phyloP scores from a whole-genome alignment of 2,797 vertebrate species.

The Catostomus latipinnis region DNA sequence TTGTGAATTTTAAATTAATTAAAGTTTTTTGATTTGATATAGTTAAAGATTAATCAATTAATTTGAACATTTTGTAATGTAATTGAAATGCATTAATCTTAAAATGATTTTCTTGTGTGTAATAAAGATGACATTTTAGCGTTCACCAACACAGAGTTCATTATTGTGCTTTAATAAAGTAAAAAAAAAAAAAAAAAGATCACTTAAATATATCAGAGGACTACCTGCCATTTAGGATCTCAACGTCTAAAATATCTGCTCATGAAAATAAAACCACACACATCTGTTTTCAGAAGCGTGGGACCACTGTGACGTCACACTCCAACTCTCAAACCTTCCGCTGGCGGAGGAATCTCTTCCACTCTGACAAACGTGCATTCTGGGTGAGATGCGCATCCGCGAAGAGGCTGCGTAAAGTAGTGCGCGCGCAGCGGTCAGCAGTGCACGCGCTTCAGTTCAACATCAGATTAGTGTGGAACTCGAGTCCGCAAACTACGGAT shows the following conservation, averaged over 20 bases:
- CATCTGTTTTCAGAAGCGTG: neutral
- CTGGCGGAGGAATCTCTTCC: constrained; percentile 51
- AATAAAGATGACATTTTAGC: too few relatives aligned
- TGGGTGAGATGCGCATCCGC: constrained; percentile 36
- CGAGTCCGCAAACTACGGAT: constrained; percentile 62
- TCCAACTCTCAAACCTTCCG: neutral
- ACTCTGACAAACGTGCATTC: constrained; percentile 52
- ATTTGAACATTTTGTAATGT: too few relatives aligned
- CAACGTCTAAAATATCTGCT: neutral
- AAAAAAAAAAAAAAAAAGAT: too few relatives aligned
- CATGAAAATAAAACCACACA: neutral
- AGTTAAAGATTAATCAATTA: too few relatives aligned
- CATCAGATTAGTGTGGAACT: constrained; percentile 52
- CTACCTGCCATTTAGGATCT: too few relatives aligned
- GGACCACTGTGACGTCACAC: constrained; percentile 17
- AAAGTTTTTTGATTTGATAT: too few relatives aligned
- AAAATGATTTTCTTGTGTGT: too few relatives aligned
- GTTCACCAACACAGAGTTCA: too few relatives aligned
- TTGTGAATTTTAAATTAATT: too few relatives aligned
- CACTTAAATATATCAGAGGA: too few relatives aligned
- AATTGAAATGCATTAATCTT: too few relatives aligned
- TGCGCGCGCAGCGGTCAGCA: constrained; percentile 32
- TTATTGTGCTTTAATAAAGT: too few relatives aligned
- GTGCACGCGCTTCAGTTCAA: constrained; percentile 44
- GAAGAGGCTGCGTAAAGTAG: constrained; percentile 54